phyloP scores from a whole-genome alignment of 2,113 vertebrate genomes.

The Dolichotis patagonum region DNA sequence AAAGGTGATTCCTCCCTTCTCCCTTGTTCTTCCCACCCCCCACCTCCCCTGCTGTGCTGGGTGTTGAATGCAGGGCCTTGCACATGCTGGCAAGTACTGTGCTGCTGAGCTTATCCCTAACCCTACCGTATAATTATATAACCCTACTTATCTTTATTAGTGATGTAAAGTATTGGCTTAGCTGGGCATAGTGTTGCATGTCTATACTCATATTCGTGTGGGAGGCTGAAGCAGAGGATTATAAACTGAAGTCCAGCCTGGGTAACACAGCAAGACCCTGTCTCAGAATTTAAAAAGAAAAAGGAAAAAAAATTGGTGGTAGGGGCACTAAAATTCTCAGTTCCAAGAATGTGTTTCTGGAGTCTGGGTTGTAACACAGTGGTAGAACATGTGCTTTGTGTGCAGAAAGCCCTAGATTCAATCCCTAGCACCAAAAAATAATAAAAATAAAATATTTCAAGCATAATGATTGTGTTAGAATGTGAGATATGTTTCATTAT shows the following conservation, averaged over 20 bases:
- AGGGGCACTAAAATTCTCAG: background rate
- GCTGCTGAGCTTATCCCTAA: background rate
- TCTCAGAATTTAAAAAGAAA: background rate
- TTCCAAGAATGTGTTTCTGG: constrained; percentile 25
- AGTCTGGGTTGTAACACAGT: background rate
- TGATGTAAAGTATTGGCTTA: constrained; percentile 21
- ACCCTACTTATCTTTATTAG: background rate
- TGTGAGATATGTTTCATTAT: constrained; percentile 24
- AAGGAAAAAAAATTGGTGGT: background rate
- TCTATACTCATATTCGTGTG: background rate
- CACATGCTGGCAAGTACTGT: background rate
- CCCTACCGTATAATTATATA: background rate
- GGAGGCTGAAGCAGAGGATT: background rate
- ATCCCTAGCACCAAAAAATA: background rate
- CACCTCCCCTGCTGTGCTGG: background rate
- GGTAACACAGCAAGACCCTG: background rate
- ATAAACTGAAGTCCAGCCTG: background rate
- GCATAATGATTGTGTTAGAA: constrained; percentile 36
- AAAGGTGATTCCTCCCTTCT: constrained; percentile 89
- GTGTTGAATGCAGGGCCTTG: background rate
- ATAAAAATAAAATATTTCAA: background rate
- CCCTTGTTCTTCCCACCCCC: background rate
- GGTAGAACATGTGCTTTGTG: background rate
- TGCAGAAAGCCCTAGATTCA: background rate
- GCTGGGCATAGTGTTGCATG: background rate